phyloP scores from a whole-genome alignment of 30 jellyfish, hydroid and myxozoan genomes.

The Cassiopea andromeda region DNA sequence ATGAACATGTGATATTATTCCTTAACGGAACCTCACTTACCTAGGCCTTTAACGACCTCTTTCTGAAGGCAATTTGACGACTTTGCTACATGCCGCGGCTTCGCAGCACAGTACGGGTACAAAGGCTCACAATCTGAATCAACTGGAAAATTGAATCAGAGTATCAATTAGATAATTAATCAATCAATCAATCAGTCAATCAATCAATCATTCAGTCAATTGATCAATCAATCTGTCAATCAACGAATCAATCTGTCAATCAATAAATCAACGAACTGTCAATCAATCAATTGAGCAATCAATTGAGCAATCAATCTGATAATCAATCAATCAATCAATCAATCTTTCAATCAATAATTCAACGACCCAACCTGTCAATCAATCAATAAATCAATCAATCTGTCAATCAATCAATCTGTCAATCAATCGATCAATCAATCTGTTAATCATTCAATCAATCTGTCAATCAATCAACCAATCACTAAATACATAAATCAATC shows the following conservation, averaged over 20 bases:
- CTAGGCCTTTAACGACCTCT: slow-evolving; percentile 33
- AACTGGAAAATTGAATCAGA: slow-evolving; percentile 3
- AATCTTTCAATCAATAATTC: no score
- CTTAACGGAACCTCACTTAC: not conserved
- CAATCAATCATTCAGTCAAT: not conserved
- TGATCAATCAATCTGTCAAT: not conserved
- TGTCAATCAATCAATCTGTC: no score
- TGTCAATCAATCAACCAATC: no score
- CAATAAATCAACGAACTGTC: not conserved
- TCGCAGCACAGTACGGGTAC: slow-evolving; percentile 41
- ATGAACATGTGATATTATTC: no score
- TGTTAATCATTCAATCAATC: no score
- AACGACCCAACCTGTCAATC: no score
- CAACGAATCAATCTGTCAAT: not conserved
- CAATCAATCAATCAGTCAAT: not conserved
- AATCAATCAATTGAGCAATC: no score
- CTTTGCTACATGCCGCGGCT: not conserved
- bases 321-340: no score
- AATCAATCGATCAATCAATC: no score
- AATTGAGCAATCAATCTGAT: no score
- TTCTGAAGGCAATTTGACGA: slow-evolving; percentile 1
- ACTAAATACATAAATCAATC: no score
- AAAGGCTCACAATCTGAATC: slow-evolving; percentile 34
- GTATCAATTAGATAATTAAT: not conserved
- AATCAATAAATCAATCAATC: no score